Base-by-base conservation (phyloP, 1,140 invertebrate genomes). In the Atta texana region DNA sequence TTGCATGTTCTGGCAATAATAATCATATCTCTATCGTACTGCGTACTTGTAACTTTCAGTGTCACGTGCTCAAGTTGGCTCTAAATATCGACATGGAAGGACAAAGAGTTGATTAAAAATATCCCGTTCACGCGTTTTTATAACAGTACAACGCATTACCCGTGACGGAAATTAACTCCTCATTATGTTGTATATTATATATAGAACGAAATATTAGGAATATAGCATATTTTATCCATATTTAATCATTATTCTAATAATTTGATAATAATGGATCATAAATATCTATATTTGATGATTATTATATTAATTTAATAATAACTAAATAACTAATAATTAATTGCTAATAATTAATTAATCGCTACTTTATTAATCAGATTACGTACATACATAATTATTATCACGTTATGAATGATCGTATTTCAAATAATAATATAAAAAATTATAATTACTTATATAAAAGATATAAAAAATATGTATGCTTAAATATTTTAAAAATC, bases 91-190 rank as follows among this genome's bases (percentile, higher is more conserved):
- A 24, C 39, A 49, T 69, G 39, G 39, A 69, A 69, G 66, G 66
- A 69, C 66, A 69, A 69, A 49, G 66, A 69, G 66, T 69, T 69
- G 21, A 69, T 69, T 69, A 69, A 69, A 69, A 69, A 69, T 69
- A 69, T 69, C 66, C 66, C 66, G 66, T 69, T 69, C 21, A 51
- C 12, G 66, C 39, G 10, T 69, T 69, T 69, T 69, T 69, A 51
- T 69, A 69, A 69, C 31, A 34, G 4, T 68, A 44, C 34, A 44
- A 68, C 39, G 44, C 66, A 69, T 69, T 24, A 69, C 16, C 39
- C 39, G 39, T 69, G 21, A 51, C 21, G 39, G 39, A 69, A 69
- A 51, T 49, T 69, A 69, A 68, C 10, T 44, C 34, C n/a, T 68
- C n/a, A 49, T n/a, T 49, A 49, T 24, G 6, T n/a, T n/a, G n/a